Base-by-base conservation (phyloP, 2,797 vertebrate genomes). In the Smutsia gigantea region DNA sequence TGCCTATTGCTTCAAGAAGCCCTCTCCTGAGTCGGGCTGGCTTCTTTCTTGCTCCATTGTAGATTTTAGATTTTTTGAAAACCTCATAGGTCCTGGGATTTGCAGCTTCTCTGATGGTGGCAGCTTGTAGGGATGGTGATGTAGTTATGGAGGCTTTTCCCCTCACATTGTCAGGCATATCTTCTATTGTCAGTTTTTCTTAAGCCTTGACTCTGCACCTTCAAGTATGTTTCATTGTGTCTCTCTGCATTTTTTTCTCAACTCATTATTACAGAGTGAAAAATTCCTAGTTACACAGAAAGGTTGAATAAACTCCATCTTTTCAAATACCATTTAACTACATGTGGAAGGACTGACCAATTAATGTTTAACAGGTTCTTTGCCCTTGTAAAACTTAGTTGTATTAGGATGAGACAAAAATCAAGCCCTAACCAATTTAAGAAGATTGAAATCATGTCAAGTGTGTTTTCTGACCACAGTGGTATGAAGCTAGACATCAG, bases 291-390 rank as follows among this genome's bases (percentile, higher is more conserved):
- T 84, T 25, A 93, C 5, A 34, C 31, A 77, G 57, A 17, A 21
- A 55, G 9, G 11, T 1, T 68, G 9, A 53, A 57, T 69, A 34
- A 74, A 90, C 46, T 27, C 3, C 2, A 92, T 11, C 2, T 68
- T 92, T 89, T 31, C 81, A 83, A 85, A 53, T 78, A 78, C 93
- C n/a, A 78, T 31, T 55, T 88, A 72, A 49, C 13, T 93, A 11
- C 12, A 15, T 31, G 37, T 18, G 12, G 4, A 19, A 15, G 34
- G 27, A 39, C n/a, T 57, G 63, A 79, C 8, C 31, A 74, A 63
- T 71, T 49, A 11, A 31, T 42, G 5, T 82, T 79, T 87, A 64
- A 49, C 2, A 27, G 27, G 29, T 94, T 87, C 11, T 93, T 19
- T 69, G 14, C 10, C 39, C 37, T 87, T 11, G 3, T 11, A 37